Evolutionary conservation across 2,888 invertebrate species (phyloP).

Genomic region (Andrena bicolor): DNA sequence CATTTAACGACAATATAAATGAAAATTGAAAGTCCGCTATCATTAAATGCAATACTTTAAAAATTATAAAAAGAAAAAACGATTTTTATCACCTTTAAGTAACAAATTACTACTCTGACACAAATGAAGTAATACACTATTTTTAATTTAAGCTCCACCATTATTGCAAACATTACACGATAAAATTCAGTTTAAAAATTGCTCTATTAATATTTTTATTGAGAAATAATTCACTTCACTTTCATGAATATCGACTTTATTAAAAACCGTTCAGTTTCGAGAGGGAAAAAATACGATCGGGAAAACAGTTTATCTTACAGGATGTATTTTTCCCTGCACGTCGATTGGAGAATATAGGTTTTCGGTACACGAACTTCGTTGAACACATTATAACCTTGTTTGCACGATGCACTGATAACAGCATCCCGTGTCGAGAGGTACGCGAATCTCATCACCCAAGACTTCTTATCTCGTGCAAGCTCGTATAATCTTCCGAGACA

Average conservation of each 20-base stretch:
- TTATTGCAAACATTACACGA: too few relatives aligned
- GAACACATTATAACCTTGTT: conserved; percentile 46
- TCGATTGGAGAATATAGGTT: conserved; percentile 36
- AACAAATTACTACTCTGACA: too few relatives aligned
- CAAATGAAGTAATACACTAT: too few relatives aligned
- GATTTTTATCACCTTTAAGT: too few relatives aligned
- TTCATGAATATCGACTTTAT: neutral
- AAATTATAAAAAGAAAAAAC: too few relatives aligned
- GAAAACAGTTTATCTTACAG: conserved; percentile 25
- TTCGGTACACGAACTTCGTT: conserved; percentile 21
- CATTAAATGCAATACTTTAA: too few relatives aligned
- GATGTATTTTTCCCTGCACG: conserved; percentile 26
- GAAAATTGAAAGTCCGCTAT: too few relatives aligned
- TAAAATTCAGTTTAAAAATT: neutral
- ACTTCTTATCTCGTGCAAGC: neutral
- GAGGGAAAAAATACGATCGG: neutral
- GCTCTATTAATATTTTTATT: neutral
- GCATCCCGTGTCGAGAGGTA: conserved; percentile 20
- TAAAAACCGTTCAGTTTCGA: conserved; percentile 19
- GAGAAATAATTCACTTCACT: conserved; percentile 13
- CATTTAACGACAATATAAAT: too few relatives aligned
- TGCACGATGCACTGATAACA: conserved; percentile 35
- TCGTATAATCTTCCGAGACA: conserved; percentile 4
- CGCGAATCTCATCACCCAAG: conserved; percentile 36
- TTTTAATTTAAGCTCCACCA: too few relatives aligned